These are phyloP conservation scores for Brachyhypopomus occidentalis DNA, from an alignment of 2,113 vertebrate species.

Conservation along the genomic window DNA sequence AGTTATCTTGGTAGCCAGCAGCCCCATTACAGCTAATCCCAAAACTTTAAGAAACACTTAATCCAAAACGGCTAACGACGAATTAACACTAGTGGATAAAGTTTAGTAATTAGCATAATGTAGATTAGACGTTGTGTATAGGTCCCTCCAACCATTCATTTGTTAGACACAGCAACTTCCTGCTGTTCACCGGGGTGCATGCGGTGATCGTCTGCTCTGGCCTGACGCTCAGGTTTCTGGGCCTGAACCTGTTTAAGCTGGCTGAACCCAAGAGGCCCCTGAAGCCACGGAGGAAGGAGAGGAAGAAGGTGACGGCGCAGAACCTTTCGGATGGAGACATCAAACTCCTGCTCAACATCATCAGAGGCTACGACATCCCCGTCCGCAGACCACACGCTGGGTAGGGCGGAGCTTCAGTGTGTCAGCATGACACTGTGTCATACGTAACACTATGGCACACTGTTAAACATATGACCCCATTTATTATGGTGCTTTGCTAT, in stretches of 20 bases:
- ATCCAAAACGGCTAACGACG: background rate
- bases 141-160: background rate
- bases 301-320: conserved; percentile 93
- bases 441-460: too few relatives aligned
- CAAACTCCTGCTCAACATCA: conserved; percentile 87
- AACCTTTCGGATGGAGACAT: conserved; percentile 93
- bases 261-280: conserved; percentile 91
- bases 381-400: conserved; percentile 78
- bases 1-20: too few relatives aligned
- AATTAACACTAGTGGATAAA: background rate
- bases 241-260: conserved; percentile 90
- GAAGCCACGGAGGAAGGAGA: conserved; percentile 90
- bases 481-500: too few relatives aligned
- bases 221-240: conserved; percentile 79
- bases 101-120: background rate
- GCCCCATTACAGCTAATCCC: too few relatives aligned
- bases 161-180: background rate
- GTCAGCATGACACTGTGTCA: background rate
- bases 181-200: background rate
- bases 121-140: background rate
- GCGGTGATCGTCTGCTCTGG: background rate
- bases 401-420: conserved; percentile 63
- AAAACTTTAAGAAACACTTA: too few relatives aligned
- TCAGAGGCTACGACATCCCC: conserved; percentile 90
- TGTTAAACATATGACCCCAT: too few relatives aligned